These are phyloP conservation scores for Agrochola circellaris DNA, from an alignment of 2,888 invertebrate genomes.

Conservation along the genomic window DNA sequence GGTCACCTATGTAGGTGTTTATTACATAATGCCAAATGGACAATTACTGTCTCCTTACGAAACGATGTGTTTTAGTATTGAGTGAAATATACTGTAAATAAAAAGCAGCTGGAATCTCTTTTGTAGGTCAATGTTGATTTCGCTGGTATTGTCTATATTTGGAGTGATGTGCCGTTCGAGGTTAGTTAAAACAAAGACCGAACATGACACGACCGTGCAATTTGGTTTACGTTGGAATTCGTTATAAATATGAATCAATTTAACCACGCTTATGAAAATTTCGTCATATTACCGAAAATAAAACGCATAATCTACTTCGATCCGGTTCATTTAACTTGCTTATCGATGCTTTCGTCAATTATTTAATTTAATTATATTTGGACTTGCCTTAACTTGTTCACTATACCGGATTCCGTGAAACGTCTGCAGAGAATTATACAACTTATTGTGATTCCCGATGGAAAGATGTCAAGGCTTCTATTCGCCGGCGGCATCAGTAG, in stretches of 20 bases:
- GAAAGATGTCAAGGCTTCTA: slow-evolving; percentile 77
- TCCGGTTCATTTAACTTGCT: slow-evolving; percentile 14
- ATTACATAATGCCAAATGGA: slow-evolving; percentile 55
- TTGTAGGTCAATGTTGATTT: slow-evolving; percentile 77
- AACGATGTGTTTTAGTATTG: slow-evolving; percentile 41
- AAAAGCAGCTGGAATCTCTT: slow-evolving; percentile 51
- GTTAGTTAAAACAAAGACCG: slow-evolving; percentile 54
- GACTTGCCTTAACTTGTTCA: slow-evolving; percentile 48
- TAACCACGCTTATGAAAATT: neutral
- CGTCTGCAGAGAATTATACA: slow-evolving; percentile 51
- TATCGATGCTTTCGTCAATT: slow-evolving; percentile 36
- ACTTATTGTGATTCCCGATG: slow-evolving; percentile 63
- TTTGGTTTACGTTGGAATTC: slow-evolving; percentile 14
- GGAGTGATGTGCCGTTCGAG: slow-evolving; percentile 62
- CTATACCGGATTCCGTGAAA: slow-evolving; percentile 59
- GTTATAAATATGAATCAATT: slow-evolving; percentile 31
- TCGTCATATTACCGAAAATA: slow-evolving; percentile 23
- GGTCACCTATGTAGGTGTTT: slow-evolving; percentile 52
- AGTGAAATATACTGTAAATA: slow-evolving; percentile 54
- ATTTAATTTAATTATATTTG: slow-evolving; percentile 40
- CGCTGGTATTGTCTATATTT: slow-evolving; percentile 68
- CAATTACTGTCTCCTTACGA: slow-evolving; percentile 56
- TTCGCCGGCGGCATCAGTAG: slow-evolving; percentile 56
- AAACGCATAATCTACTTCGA: slow-evolving; percentile 10
- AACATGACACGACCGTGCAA: slow-evolving; percentile 24